These are phyloP conservation scores for Condylostylus longicornis DNA, from an alignment of 1,140 invertebrate genomes.

Conservation along the genomic window DNA sequence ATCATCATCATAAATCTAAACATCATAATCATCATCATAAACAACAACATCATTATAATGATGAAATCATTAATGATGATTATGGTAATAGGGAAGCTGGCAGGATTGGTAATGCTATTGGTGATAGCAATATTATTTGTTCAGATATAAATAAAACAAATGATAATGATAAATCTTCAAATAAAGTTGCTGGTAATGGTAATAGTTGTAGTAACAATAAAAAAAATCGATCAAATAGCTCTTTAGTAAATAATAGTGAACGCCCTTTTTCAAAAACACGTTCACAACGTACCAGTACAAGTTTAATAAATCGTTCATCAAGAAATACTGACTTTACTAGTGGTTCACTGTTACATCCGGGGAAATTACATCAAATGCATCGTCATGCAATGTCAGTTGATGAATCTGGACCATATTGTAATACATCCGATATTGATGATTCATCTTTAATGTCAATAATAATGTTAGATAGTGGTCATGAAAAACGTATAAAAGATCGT, in stretches of 20 bases:
- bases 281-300: slow-evolving; percentile 22
- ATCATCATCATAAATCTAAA: neutral
- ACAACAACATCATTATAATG: slow-evolving; percentile 10
- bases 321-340: slow-evolving; percentile 35
- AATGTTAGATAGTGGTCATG: slow-evolving; percentile 48
- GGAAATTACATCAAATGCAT: slow-evolving; percentile 30
- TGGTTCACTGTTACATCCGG: slow-evolving; percentile 38
- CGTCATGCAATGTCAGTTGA: slow-evolving; percentile 56
- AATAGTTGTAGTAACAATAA: too few species aligned
- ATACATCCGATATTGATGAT: slow-evolving; percentile 34
- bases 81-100: too few species aligned
- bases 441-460: slow-evolving; percentile 52
- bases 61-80: too few species aligned
- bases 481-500: slow-evolving; percentile 11
- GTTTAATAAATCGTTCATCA: slow-evolving; percentile 21
- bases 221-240: too few species aligned
- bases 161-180: too few species aligned
- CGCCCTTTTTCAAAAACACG: slow-evolving; percentile 7
- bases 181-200: too few species aligned
- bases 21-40: slow-evolving; percentile 10
- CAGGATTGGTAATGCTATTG: too few species aligned
- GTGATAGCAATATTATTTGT: too few species aligned
- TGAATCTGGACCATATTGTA: slow-evolving; percentile 31
- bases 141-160: too few species aligned
- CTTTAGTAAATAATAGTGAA: too few species aligned